Base-by-base conservation (phyloP, 2,113 vertebrate species). In the Lepus americanus region DNA sequence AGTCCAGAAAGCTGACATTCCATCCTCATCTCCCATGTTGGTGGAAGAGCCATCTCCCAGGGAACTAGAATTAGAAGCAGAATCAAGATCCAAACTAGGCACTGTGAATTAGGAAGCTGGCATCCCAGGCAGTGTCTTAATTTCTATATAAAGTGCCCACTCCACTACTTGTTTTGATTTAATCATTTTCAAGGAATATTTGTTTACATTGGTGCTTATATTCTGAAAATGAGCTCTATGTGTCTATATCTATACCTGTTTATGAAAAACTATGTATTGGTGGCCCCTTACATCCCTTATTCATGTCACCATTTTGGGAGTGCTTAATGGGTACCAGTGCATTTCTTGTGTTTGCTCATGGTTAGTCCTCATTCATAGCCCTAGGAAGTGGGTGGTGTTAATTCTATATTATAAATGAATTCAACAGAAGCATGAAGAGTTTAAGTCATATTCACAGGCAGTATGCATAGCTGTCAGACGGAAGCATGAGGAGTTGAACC, bases 401-500 rank as follows among this genome's bases (percentile, higher is more conserved):
- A 66, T 72, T 95, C 64, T 95, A 0, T 80, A 82, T 93, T 55
- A 19, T 20, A 53, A 81, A 66, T 83, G 89, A 87, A 44, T 94
- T 92, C n/a, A 82, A 16, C 4, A 39, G 27, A 20, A 55, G 16
- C 29, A 12, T 78, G 17, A 59, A 25, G 39, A 63, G 27, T 39
- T n/a, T 27, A 53, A 53, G 51, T 19, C 9, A 63, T 29, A 72
- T 53, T 23, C 4, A 1, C 11, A 2, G 63, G 39, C 22, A 33
- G 25, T n/a, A 23, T 55, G 20, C 25, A 4, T n/a, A 23, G 36
- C 25, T 82, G 23, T 31, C 31, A 53, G 76, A 27, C 2, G 27
- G 27, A 51, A 70, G 39, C 8, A 55, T 29, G n/a, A 16, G 22
- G 33, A 23, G 72, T 19, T 59, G 79, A 78, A 82, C 25, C 51